Conservation (phyloP, 1,140 invertebrate species). For the Drosophila sp. region DNA sequence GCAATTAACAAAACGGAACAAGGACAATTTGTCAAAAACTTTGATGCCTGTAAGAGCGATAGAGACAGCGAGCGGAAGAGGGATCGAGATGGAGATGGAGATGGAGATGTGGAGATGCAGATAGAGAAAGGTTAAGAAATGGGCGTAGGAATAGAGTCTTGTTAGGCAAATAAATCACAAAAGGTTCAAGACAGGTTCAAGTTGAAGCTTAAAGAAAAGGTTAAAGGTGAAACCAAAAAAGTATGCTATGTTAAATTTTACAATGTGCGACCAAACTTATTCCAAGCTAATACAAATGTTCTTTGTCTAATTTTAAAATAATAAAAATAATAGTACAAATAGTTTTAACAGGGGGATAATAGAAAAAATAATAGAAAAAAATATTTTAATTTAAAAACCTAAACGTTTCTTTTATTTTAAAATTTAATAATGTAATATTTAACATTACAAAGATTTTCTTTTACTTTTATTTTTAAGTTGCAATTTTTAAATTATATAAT, state of each 20-base stretch:
- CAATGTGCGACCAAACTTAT: neutral
- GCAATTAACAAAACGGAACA: slow-evolving; percentile 33
- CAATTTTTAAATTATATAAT: no score
- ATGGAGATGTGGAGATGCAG: neutral
- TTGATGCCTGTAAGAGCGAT: slow-evolving; percentile 26
- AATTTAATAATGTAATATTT: no score
- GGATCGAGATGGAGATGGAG: neutral
- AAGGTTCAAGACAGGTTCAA: neutral
- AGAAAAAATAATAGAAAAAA: no score
- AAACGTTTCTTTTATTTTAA: no score
- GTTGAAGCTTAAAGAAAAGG: neutral
- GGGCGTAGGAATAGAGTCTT: neutral
- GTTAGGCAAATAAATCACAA: slow-evolving; percentile 8
- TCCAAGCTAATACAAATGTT: neutral
- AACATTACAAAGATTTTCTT: no score
- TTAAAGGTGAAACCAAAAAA: neutral
- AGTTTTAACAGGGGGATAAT: no score
- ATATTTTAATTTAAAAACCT: no score
- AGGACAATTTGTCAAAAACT: slow-evolving; percentile 49
- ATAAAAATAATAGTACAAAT: no score
- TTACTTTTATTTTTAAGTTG: no score
- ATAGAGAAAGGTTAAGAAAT: neutral
- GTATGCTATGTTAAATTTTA: neutral
- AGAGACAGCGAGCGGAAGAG: neutral
- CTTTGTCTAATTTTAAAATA: no score